Conservation (phyloP, 1,140 invertebrate genomes). For the Scaptomyza montana region DNA sequence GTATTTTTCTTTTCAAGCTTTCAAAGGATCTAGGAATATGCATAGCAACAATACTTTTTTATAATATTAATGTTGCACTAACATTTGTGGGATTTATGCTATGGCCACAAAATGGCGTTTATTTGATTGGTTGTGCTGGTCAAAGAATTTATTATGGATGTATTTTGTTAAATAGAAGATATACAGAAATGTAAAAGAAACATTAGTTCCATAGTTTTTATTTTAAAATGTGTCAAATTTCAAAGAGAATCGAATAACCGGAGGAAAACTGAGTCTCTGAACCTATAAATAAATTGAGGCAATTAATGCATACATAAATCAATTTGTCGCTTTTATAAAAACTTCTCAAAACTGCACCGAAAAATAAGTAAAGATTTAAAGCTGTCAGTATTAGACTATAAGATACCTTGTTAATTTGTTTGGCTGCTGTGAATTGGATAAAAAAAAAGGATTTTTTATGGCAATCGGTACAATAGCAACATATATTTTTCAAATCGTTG, state of each 20-base stretch:
- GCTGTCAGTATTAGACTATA: not conserved
- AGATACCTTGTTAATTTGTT: not conserved
- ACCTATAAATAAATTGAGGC: constrained; percentile 55
- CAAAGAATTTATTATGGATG: constrained; percentile 16
- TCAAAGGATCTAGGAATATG: constrained; percentile 35
- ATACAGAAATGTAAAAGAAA: not conserved
- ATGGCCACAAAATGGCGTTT: constrained; percentile 35
- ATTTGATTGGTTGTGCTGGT: constrained; percentile 36
- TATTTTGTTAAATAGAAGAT: constrained; percentile 17
- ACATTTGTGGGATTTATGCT: constrained; percentile 23
- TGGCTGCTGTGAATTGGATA: too few species aligned
- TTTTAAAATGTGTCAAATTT: constrained; percentile 3
- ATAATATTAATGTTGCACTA: constrained; percentile 37
- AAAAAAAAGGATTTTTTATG: too few species aligned
- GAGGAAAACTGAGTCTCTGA: constrained; percentile 7
- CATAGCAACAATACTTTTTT: constrained; percentile 29
- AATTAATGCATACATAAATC: constrained; percentile 67
- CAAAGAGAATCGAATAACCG: not conserved
- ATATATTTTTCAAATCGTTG: too few species aligned
- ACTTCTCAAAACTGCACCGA: not conserved
- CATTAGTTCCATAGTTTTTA: constrained; percentile 13
- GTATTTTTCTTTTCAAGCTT: constrained; percentile 9
- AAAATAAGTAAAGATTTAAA: not conserved
- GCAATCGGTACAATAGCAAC: too few species aligned
- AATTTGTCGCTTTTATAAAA: constrained; percentile 50